Evolutionary conservation across 2,797 vertebrate genomes (phyloP).

Genomic region (Myotis daubentonii): DNA sequence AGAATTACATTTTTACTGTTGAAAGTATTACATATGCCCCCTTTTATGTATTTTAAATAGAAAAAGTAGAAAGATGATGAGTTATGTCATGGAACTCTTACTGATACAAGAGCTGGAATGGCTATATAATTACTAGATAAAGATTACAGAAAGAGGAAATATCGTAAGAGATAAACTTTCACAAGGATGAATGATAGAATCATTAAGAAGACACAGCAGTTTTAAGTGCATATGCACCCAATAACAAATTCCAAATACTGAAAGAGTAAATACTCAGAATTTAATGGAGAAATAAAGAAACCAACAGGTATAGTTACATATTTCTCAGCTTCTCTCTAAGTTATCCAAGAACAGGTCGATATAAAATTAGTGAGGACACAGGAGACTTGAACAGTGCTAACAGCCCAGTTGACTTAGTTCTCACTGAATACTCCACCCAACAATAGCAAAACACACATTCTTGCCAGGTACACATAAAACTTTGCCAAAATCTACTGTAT

Average conservation of each 20-base stretch:
- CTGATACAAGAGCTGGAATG: not conserved
- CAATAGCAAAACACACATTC: not conserved
- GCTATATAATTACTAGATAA: fast-evolving
- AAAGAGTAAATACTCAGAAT: not conserved
- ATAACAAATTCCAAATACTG: not conserved
- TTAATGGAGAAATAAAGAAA: not conserved
- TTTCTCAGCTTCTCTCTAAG: not conserved
- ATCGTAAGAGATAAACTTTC: not conserved
- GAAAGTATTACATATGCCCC: too few relatives aligned
- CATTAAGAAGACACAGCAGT: not conserved
- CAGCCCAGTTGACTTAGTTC: too few relatives aligned
- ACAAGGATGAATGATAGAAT: not conserved
- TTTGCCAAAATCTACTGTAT: fast-evolving
- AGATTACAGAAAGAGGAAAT: not conserved
- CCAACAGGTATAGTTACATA: not conserved
- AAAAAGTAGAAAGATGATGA: not conserved
- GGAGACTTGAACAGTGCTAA: too few relatives aligned
- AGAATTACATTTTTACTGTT: too few relatives aligned
- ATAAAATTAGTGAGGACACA: too few relatives aligned
- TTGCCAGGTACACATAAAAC: not conserved
- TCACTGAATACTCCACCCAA: too few relatives aligned
- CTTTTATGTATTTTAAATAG: too few relatives aligned
- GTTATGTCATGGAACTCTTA: fast-evolving
- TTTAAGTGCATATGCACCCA: not conserved
- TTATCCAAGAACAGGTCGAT: not conserved